These are phyloP conservation scores for Drosophila kikkawai DNA, from an alignment of 1,140 invertebrate species.

Conservation along the genomic window DNA sequence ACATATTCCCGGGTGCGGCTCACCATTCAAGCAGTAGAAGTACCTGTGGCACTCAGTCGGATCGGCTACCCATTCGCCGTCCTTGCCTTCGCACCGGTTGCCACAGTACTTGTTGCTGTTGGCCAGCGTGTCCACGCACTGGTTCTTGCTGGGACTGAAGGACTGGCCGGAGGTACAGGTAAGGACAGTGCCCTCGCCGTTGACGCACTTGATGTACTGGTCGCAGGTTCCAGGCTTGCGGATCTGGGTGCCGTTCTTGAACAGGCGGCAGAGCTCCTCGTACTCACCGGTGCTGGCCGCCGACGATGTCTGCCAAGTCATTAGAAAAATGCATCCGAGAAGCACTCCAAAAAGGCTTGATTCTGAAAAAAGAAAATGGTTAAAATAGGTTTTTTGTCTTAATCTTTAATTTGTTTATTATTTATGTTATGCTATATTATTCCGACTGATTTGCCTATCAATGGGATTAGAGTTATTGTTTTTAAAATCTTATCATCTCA, in stretches of 20 bases:
- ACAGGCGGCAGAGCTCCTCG: conserved; percentile 63
- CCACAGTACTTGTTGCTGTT: conserved; percentile 47
- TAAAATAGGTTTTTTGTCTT: not conserved
- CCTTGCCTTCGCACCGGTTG: conserved; percentile 60
- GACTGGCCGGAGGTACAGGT: conserved; percentile 27
- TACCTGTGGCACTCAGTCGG: conserved; percentile 64
- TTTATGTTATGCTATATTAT: not conserved
- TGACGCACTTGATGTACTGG: conserved; percentile 63
- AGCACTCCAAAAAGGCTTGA: conserved; percentile 1
- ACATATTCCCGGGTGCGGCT: conserved; percentile 39
- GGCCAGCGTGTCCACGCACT: conserved; percentile 41
- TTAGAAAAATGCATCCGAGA: conserved; percentile 24
- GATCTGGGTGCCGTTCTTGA: conserved; percentile 59
- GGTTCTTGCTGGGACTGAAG: conserved; percentile 37
- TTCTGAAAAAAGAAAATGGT: conserved; percentile 8
- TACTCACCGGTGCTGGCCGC: conserved; percentile 14
- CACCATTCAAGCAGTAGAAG: conserved; percentile 62
- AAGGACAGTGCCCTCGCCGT: conserved; percentile 18
- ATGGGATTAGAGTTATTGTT: not conserved
- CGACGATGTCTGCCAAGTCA: conserved; percentile 8
- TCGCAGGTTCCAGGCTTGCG: conserved; percentile 66
- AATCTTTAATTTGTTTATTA: not conserved
- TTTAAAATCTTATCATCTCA: not conserved
- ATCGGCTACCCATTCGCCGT: conserved; percentile 60
- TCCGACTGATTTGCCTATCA: not conserved